Evolutionary conservation across 2,797 vertebrate species (phyloP).

Genomic region (Phalanger gymnotis): DNA sequence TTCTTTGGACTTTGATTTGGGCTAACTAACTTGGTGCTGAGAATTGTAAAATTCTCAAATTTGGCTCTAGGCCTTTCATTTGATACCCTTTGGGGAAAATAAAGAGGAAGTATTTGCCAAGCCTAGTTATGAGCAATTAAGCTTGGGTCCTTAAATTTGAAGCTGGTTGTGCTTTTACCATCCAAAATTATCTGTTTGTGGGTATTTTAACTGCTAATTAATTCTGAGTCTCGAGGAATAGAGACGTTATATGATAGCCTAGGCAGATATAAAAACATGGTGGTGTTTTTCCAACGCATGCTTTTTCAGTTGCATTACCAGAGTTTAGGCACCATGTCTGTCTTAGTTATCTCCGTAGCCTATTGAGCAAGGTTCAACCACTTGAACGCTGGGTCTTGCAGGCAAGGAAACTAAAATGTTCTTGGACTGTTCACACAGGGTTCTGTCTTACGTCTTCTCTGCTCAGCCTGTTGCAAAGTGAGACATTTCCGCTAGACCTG

Average conservation of each 20-base stretch:
- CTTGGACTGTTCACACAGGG: rapidly evolving
- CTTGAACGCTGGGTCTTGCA: not conserved
- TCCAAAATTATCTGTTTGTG: not conserved
- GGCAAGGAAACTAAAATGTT: not conserved
- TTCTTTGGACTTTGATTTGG: not conserved
- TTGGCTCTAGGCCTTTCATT: conserved; percentile 28
- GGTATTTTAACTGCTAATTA: not conserved
- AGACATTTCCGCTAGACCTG: not conserved
- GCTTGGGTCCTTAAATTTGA: conserved; percentile 8
- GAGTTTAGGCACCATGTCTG: not conserved
- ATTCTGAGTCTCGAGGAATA: conserved; percentile 19
- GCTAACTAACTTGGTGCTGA: not conserved
- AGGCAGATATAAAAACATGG: not conserved
- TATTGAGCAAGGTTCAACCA: not conserved
- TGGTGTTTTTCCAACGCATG: not conserved
- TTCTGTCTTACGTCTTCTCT: not conserved
- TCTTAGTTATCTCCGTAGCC: not conserved
- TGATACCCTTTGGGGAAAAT: conserved; percentile 10
- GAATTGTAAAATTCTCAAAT: conserved; percentile 29
- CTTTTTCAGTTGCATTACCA: conserved; percentile 6
- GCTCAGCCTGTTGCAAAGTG: not conserved
- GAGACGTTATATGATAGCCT: not conserved
- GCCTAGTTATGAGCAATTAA: conserved; percentile 10
- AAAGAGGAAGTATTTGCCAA: conserved; percentile 3
- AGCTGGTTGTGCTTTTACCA: not conserved